A percentile compares a stretch with the other conserved stretches of the same genome.
Evolutionary conservation across 2,888 invertebrate species (phyloP).

Genomic region (Invenusta paracnida): DNA sequence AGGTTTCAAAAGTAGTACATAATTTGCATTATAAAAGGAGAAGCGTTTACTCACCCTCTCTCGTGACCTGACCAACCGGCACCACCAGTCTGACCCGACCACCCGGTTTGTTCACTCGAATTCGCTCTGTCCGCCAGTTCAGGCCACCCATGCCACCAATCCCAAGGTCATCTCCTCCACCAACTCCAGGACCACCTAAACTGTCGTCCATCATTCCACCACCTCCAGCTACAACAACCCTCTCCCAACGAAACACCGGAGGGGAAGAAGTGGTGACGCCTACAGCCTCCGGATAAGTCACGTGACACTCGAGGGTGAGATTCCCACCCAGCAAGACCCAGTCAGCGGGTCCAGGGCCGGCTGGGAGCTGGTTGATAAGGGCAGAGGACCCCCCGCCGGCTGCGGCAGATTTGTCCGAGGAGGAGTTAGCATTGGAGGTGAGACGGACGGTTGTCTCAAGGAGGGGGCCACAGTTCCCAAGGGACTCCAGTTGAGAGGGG

Average conservation of each 20-base stretch:
- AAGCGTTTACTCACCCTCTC: no score
- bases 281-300: not conserved
- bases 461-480: constrained; percentile 6
- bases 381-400: not conserved
- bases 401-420: not conserved
- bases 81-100: no score
- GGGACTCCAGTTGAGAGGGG: not conserved
- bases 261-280: not conserved
- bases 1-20: no score
- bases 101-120: not conserved
- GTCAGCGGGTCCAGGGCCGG: not conserved
- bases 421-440: not conserved
- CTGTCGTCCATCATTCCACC: not conserved
- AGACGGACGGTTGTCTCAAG: not conserved
- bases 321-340: not conserved
- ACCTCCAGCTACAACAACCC: not conserved
- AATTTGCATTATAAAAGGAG: no score
- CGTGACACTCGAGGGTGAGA: not conserved
- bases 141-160: not conserved
- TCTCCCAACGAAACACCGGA: not conserved
- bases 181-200: not conserved
- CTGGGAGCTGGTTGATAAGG: not conserved
- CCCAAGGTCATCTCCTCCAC: not conserved
- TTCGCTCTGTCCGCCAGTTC: not conserved
- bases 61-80: no score